A percentile compares a stretch with the other conserved stretches of the same genome.
Evolutionary conservation across 2,797 vertebrate genomes (phyloP).

Genomic region (Synanceia verrucosa): DNA sequence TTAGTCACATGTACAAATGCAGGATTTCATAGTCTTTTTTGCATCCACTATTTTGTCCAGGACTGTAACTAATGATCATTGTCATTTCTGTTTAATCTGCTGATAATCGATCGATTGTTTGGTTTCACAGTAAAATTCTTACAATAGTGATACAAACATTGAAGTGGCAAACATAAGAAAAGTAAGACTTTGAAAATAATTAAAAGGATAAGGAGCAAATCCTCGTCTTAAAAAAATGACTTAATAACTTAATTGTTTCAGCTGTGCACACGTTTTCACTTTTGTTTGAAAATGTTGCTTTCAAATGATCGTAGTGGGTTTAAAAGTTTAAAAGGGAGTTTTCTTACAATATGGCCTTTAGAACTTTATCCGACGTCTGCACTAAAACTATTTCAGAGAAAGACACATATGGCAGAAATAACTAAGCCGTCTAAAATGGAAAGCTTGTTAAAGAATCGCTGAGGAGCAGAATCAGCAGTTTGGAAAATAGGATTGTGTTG

Average conservation of each 20-base stretch:
- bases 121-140: background rate
- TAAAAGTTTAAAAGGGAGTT: background rate
- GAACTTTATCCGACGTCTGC: conserved; percentile 3
- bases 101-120: background rate
- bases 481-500: conserved; percentile 61
- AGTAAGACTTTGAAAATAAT: background rate
- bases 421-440: conserved; percentile 34
- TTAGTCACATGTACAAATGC: background rate
- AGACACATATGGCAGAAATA: conserved; percentile 43
- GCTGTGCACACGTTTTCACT: background rate
- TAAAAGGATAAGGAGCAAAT: background rate
- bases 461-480: conserved; percentile 61
- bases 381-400: conserved; percentile 30
- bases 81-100: background rate
- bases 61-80: background rate
- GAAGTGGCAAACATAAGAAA: too few relatives aligned
- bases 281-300: background rate
- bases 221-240: rapidly evolving
- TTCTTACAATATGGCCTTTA: conserved; percentile 12
- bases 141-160: background rate
- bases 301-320: background rate
- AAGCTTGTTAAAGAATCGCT: conserved; percentile 49
- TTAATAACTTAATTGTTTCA: background rate
- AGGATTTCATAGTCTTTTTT: background rate
- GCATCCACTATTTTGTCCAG: rapidly evolving